phyloP scores from a whole-genome alignment of 2,113 vertebrate genomes.

The Melanotaenia duboulayi region DNA sequence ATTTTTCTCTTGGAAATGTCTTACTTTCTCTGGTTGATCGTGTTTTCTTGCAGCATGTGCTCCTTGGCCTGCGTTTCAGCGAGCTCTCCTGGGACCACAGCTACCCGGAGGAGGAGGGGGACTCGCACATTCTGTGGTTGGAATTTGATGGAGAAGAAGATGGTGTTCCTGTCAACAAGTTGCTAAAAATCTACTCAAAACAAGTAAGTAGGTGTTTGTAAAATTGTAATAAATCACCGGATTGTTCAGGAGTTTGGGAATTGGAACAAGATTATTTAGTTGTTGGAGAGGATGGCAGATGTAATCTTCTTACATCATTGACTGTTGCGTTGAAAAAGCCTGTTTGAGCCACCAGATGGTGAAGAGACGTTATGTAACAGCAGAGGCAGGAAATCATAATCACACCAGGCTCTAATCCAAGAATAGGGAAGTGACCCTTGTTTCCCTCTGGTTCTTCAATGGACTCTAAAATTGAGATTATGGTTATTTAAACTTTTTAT shows the following conservation, averaged over 20 bases:
- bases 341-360: slow-evolving; percentile 12
- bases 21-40: not conserved
- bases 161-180: slow-evolving; percentile 89
- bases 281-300: slow-evolving; percentile 1
- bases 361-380: slow-evolving; percentile 23
- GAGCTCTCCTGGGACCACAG: slow-evolving; percentile 93
- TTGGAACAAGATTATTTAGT: not conserved
- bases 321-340: not conserved
- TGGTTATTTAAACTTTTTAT: slow-evolving; percentile 6
- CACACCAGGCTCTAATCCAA: slow-evolving; percentile 23
- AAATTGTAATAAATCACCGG: not conserved
- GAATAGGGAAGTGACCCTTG: not conserved
- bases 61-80: slow-evolving; percentile 85
- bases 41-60: slow-evolving; percentile 76
- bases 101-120: slow-evolving; percentile 86
- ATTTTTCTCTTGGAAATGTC: not conserved
- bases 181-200: slow-evolving; percentile 93
- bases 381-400: slow-evolving; percentile 11
- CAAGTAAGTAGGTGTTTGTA: slow-evolving; percentile 78
- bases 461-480: slow-evolving; percentile 6
- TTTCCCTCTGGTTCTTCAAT: not conserved
- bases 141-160: slow-evolving; percentile 92
- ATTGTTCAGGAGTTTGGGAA: not conserved
- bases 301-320: slow-evolving; percentile 4
- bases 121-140: slow-evolving; percentile 89